phyloP scores from a whole-genome alignment of 2,888 invertebrate species.

The Diabrotica balteata region DNA sequence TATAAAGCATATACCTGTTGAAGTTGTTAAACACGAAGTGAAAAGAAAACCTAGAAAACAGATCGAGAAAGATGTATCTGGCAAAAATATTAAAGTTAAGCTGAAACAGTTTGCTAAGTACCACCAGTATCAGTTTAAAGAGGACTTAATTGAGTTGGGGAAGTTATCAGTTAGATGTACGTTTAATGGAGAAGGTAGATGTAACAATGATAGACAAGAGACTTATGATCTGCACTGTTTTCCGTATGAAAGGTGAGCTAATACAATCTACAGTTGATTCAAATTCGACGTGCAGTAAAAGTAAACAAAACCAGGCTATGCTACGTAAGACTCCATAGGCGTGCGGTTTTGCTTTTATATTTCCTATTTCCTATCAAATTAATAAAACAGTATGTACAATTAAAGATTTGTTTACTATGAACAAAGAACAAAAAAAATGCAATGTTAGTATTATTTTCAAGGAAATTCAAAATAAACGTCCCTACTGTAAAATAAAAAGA shows the following conservation, averaged over 20 bases:
- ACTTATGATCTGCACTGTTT: slow-evolving; percentile 46
- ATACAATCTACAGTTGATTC: too few species aligned
- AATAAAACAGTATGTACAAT: too few species aligned
- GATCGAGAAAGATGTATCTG: background rate
- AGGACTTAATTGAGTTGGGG: slow-evolving; percentile 16
- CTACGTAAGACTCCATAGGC: too few species aligned
- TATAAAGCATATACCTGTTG: slow-evolving; percentile 17
- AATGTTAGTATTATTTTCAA: too few species aligned
- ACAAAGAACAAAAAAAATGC: too few species aligned
- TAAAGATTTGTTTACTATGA: too few species aligned
- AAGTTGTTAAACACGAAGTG: slow-evolving; percentile 17
- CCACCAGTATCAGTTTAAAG: slow-evolving; percentile 19
- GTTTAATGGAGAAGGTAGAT: slow-evolving; percentile 6
- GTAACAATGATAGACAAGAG: background rate
- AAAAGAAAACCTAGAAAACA: background rate
- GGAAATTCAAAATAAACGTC: too few species aligned
- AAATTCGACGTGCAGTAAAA: too few species aligned
- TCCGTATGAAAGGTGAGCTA: slow-evolving; percentile 32
- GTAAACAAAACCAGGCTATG: too few species aligned
- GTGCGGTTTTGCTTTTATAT: too few species aligned
- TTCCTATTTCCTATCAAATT: too few species aligned
- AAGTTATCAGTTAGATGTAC: slow-evolving; percentile 14
- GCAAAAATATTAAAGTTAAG: background rate
- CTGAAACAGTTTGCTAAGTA: background rate
- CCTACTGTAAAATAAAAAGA: too few species aligned